A percentile compares a stretch with the other conserved stretches of the same genome.
phyloP scores from a whole-genome alignment of 2,888 invertebrate genomes.

The Girardia tigrina region DNA sequence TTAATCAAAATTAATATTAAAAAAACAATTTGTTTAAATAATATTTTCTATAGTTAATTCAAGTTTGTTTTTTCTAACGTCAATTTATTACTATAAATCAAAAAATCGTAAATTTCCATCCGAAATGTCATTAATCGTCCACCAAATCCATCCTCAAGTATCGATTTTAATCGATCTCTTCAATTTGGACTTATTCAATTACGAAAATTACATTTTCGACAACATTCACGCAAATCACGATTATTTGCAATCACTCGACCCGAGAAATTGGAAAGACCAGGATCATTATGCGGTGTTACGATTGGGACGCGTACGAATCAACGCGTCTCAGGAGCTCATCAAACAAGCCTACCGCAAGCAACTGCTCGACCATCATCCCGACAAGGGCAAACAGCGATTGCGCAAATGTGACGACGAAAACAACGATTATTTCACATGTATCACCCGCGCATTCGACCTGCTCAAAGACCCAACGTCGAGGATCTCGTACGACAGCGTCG shows the following conservation, averaged over 20 bases:
- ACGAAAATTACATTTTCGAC: not conserved
- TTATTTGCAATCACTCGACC: slow-evolving; percentile 62
- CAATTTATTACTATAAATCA: too few relatives aligned
- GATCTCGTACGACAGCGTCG: slow-evolving; percentile 85
- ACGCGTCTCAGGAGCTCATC: slow-evolving; percentile 79
- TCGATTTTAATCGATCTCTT: not conserved
- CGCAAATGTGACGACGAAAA: slow-evolving; percentile 65
- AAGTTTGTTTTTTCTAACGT: too few relatives aligned
- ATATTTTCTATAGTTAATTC: too few relatives aligned
- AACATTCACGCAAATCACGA: slow-evolving; percentile 15
- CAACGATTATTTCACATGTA: slow-evolving; percentile 86
- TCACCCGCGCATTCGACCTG: slow-evolving; percentile 87
- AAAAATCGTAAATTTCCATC: too few relatives aligned
- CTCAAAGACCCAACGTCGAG: slow-evolving; percentile 67
- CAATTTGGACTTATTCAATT: not conserved
- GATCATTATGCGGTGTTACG: slow-evolving; percentile 93
- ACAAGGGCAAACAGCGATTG: slow-evolving; percentile 76
- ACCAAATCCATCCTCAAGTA: not conserved
- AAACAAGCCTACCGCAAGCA: slow-evolving; percentile 73
- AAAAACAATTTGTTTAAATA: too few relatives aligned
- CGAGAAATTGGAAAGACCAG: slow-evolving; percentile 90
- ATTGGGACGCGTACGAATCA: slow-evolving; percentile 65
- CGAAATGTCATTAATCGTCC: not conserved
- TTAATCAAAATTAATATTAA: too few relatives aligned
- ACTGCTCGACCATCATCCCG: slow-evolving; percentile 87